Conservation (phyloP, 1,140 invertebrate genomes). For the Formica exsecta region DNA sequence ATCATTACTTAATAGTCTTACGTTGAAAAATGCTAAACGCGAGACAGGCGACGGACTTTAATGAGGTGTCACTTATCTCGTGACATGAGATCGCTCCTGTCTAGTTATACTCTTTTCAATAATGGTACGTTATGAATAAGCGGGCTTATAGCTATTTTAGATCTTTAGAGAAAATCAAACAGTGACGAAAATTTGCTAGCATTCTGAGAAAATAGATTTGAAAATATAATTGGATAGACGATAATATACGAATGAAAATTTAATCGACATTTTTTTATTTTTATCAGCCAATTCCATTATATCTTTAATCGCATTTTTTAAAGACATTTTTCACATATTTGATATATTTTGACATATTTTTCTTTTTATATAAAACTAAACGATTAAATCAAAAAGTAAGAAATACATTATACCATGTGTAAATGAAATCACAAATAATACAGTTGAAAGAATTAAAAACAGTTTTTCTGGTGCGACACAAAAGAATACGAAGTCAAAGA, state of each 20-base stretch:
- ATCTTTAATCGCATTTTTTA: neutral
- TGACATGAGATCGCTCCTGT: neutral
- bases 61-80: conserved; percentile 17
- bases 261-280: neutral
- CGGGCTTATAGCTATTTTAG: neutral
- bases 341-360: neutral
- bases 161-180: neutral
- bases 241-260: neutral
- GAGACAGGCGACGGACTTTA: conserved; percentile 38
- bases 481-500: neutral
- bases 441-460: neutral
- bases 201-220: conserved; percentile 3
- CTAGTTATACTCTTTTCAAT: neutral
- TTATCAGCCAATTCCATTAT: neutral
- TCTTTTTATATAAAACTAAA: neutral
- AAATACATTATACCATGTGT: neutral
- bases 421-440: neutral
- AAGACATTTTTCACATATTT: neutral
- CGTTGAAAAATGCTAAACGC: neutral
- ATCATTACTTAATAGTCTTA: conserved; percentile 38
- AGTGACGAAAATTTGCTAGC: neutral
- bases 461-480: neutral
- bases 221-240: neutral
- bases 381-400: neutral
- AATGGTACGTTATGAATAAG: neutral